Evolutionary conservation across 2,888 invertebrate genomes (phyloP).

Genomic region (Philopedon plagiatum): DNA sequence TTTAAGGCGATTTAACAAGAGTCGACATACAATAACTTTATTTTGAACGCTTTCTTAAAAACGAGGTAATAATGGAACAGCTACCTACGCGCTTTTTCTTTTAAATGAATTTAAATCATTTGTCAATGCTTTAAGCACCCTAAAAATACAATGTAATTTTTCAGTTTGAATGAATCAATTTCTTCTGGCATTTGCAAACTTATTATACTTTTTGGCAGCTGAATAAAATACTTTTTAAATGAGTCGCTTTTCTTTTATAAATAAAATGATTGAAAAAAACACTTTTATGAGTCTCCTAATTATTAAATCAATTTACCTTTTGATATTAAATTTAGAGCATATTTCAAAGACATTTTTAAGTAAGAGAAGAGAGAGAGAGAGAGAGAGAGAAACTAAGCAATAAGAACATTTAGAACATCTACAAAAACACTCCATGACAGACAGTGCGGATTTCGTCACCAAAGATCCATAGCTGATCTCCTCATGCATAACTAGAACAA

Average conservation of each 20-base stretch:
- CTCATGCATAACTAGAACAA: too few species aligned
- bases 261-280: too few species aligned
- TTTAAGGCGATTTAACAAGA: neutral
- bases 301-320: too few species aligned
- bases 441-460: too few species aligned
- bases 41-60: neutral
- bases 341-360: too few species aligned
- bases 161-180: slow-evolving; percentile 4
- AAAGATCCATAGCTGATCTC: too few species aligned
- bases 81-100: neutral
- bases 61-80: neutral
- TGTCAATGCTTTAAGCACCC: neutral
- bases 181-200: neutral
- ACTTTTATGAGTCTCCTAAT: too few species aligned
- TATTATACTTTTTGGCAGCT: neutral
- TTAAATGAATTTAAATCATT: neutral
- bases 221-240: neutral
- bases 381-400: too few species aligned
- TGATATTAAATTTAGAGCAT: too few species aligned
- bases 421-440: too few species aligned
- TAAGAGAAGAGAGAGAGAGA: too few species aligned
- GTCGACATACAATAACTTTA: neutral
- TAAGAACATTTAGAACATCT: too few species aligned
- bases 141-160: neutral
- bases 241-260: neutral